phyloP scores from a whole-genome alignment of 1,140 invertebrate species.

The Polypedilum pembai region DNA sequence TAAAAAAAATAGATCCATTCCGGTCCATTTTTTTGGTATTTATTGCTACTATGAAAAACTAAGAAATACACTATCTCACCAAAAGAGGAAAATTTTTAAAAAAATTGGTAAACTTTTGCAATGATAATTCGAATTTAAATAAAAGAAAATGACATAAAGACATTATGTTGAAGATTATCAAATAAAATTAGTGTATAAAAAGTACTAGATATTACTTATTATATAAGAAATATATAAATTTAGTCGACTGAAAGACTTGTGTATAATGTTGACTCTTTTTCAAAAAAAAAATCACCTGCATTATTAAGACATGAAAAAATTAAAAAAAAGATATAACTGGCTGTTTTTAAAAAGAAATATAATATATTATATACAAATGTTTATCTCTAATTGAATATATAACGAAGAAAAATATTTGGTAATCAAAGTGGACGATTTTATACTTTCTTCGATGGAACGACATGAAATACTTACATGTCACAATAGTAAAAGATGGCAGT shows the following conservation, averaged over 20 bases:
- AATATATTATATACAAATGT: slow-evolving; percentile 20
- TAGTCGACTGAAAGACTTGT: slow-evolving; percentile 7
- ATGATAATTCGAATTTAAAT: too few species aligned
- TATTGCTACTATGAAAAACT: too few species aligned
- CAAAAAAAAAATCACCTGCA: background rate
- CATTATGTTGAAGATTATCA: too few species aligned
- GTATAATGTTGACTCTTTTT: slow-evolving; percentile 7
- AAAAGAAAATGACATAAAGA: too few species aligned
- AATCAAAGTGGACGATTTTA: background rate
- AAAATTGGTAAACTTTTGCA: too few species aligned
- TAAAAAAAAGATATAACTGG: slow-evolving; percentile 19
- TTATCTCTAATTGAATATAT: slow-evolving; percentile 2
- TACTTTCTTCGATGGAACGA: background rate
- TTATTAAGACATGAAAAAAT: slow-evolving; percentile 4
- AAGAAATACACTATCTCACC: too few species aligned
- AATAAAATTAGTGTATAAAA: background rate
- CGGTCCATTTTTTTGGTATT: too few species aligned
- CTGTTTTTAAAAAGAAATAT: slow-evolving; percentile 4
- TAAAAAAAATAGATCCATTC: too few species aligned
- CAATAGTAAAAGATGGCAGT: background rate
- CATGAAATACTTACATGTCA: background rate
- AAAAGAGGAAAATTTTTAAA: too few species aligned
- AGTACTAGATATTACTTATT: background rate
- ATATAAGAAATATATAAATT: background rate
- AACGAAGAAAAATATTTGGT: background rate